A percentile compares a stretch with the other conserved stretches of the same genome.
Evolutionary conservation across 2,797 vertebrate species (phyloP).

Genomic region (Microctenopoma steveboyesi): DNA sequence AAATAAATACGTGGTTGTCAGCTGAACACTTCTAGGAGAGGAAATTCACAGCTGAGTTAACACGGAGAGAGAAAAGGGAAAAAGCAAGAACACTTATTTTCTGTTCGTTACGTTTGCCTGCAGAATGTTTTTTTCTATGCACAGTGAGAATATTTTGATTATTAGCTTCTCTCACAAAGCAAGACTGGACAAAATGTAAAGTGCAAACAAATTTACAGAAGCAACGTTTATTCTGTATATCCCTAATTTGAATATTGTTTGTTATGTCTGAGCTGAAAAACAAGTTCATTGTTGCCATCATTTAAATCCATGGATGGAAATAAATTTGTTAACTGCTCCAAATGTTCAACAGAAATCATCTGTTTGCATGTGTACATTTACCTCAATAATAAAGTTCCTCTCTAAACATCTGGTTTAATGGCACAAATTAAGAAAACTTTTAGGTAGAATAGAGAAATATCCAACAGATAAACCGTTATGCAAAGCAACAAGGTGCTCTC

Average conservation of each 20-base stretch:
- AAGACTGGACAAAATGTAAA: not conserved
- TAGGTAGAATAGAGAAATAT: not conserved
- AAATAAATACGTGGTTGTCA: not conserved
- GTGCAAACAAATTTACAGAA: not conserved
- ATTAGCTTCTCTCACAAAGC: not conserved
- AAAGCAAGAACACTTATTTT: not conserved
- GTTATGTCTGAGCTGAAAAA: not conserved
- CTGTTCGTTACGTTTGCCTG: not conserved
- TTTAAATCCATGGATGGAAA: not conserved
- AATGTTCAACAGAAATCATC: not conserved
- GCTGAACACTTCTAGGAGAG: not conserved
- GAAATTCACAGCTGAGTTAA: not conserved
- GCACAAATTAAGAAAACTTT: not conserved
- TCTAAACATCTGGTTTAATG: not conserved
- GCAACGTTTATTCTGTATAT: not conserved
- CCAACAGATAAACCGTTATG: not conserved
- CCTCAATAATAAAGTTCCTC: not conserved
- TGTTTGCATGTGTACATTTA: not conserved
- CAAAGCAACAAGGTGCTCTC: not conserved
- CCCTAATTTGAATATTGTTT: not conserved
- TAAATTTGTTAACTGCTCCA: not conserved
- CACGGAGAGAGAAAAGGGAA: not conserved
- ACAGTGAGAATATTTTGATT: not conserved
- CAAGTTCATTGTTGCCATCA: not conserved
- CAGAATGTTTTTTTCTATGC: no score